These are phyloP conservation scores for Diprion similis DNA, from an alignment of 1,140 invertebrate species.

Conservation along the genomic window DNA sequence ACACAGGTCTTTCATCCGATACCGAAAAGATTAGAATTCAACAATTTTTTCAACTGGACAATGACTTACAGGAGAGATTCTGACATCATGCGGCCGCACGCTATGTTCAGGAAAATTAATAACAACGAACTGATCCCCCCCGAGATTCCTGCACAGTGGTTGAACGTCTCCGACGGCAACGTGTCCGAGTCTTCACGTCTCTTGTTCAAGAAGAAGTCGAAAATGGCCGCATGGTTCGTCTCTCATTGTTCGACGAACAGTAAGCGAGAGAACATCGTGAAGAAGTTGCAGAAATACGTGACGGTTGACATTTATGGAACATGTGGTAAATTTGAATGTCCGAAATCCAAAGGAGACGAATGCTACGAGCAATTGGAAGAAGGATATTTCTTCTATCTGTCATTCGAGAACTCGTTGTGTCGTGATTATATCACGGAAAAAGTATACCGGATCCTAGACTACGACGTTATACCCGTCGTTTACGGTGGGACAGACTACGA, in stretches of 20 bases:
- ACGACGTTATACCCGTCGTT: conserved; percentile 65
- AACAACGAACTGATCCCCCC: conserved; percentile 41
- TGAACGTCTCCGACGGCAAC: conserved; percentile 32
- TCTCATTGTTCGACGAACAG: conserved; percentile 67
- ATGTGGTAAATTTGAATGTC: conserved; percentile 60
- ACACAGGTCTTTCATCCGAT: conserved; percentile 40
- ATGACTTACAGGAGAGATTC: conserved; percentile 70
- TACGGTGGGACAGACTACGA: conserved; percentile 63
- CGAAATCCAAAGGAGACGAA: conserved; percentile 38
- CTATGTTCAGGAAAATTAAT: conserved; percentile 47
- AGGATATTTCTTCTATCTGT: conserved; percentile 69
- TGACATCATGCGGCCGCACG: conserved; percentile 70
- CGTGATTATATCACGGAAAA: conserved; percentile 69
- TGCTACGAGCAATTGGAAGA: conserved; percentile 57
- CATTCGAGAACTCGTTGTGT: conserved; percentile 68
- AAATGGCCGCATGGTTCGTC: conserved; percentile 67
- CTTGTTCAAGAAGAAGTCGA: conserved; percentile 45
- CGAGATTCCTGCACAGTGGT: conserved; percentile 15
- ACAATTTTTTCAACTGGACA: conserved; percentile 64
- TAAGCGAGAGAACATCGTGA: conserved; percentile 62
- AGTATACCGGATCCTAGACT: conserved; percentile 56
- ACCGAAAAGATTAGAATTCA: conserved; percentile 39
- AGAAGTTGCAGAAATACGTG: conserved; percentile 64
- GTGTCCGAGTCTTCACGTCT: conserved; percentile 1
- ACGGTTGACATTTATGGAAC: conserved; percentile 72